Conservation (phyloP, 2,888 invertebrate species). For the Mesoligia furuncula region DNA sequence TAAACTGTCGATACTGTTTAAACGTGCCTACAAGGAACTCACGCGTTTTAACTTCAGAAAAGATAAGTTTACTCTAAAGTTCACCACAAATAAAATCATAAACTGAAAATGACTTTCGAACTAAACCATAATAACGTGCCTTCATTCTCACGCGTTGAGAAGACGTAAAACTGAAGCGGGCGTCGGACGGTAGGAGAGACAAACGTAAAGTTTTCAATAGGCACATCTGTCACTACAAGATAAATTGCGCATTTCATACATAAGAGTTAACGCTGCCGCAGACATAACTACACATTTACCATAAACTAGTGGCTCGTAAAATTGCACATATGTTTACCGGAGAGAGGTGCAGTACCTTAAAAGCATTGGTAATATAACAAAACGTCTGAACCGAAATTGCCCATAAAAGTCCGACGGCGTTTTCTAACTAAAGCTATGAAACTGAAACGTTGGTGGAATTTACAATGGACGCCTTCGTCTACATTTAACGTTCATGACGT, state of each 20-base stretch:
- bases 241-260: slow-evolving; percentile 69
- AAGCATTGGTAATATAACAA: slow-evolving; percentile 91
- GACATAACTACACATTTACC: slow-evolving; percentile 85
- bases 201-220: slow-evolving; percentile 68
- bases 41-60: slow-evolving; percentile 6
- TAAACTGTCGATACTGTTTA: neutral
- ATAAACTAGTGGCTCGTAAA: slow-evolving; percentile 88
- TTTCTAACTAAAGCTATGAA: slow-evolving; percentile 91
- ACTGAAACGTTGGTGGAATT: slow-evolving; percentile 89
- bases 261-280: slow-evolving; percentile 78
- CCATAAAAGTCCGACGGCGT: slow-evolving; percentile 90
- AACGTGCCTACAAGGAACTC: neutral
- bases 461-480: slow-evolving; percentile 88
- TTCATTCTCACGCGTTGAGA: slow-evolving; percentile 42
- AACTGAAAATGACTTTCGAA: slow-evolving; percentile 53
- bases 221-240: slow-evolving; percentile 73
- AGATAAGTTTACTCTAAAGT: slow-evolving; percentile 19
- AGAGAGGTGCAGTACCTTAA: slow-evolving; percentile 89
- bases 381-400: slow-evolving; percentile 91
- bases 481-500: slow-evolving; percentile 89
- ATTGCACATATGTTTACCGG: slow-evolving; percentile 89
- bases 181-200: slow-evolving; percentile 51
- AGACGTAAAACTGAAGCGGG: slow-evolving; percentile 48
- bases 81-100: slow-evolving; percentile 55
- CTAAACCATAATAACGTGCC: slow-evolving; percentile 51